These are phyloP conservation scores for Phyllotreta cruciferae DNA, from an alignment of 2,888 invertebrate genomes.

Conservation along the genomic window DNA sequence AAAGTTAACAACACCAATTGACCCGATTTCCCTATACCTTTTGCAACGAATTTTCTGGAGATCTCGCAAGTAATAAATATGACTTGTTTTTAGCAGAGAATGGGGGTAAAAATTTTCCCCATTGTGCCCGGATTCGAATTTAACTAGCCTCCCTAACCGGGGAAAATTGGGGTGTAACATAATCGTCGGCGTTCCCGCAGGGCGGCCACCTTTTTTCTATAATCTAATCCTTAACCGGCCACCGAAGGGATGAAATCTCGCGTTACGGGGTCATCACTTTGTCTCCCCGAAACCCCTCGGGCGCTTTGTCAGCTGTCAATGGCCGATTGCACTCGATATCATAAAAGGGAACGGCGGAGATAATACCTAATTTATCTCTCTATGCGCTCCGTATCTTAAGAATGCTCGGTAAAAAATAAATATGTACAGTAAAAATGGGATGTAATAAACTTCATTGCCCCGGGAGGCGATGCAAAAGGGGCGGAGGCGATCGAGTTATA, in stretches of 20 bases:
- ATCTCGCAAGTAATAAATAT: too few relatives aligned
- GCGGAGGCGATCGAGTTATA: conserved; percentile 10
- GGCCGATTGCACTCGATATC: not conserved
- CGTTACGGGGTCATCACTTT: conserved; percentile 25
- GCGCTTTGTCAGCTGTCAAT: conserved; percentile 8
- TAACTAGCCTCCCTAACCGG: conserved; percentile 9
- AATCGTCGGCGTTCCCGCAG: conserved; percentile 14
- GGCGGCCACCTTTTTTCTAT: conserved; percentile 21
- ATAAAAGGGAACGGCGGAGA: too few relatives aligned
- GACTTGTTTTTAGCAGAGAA: too few relatives aligned
- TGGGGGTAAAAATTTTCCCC: too few relatives aligned
- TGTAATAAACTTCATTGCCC: too few relatives aligned
- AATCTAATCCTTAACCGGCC: conserved; percentile 19
- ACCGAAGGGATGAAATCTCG: conserved; percentile 23
- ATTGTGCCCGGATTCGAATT: not conserved
- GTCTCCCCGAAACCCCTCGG: conserved; percentile 5
- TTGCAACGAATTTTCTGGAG: too few relatives aligned
- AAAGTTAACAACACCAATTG: not conserved
- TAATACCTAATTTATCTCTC: too few relatives aligned
- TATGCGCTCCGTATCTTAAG: too few relatives aligned
- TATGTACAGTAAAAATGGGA: too few relatives aligned
- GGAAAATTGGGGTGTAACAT: conserved; percentile 24
- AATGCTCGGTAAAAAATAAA: too few relatives aligned
- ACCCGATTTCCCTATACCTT: too few relatives aligned
- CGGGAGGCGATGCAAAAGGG: not conserved